Conservation (phyloP, 2,888 invertebrate genomes). For the Adineta ricciae region DNA sequence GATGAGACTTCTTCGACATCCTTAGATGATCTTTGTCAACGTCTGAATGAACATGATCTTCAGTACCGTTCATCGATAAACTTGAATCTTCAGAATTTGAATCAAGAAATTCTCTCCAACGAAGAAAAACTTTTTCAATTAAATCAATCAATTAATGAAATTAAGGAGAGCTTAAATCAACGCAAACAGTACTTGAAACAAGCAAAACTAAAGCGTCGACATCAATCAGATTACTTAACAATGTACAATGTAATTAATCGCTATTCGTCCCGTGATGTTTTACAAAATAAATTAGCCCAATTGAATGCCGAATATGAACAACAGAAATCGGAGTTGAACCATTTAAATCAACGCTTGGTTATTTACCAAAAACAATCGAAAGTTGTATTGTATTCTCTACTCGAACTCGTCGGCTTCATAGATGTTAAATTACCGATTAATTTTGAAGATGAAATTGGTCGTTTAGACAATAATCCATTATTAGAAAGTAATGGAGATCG, state of each 20-base stretch:
- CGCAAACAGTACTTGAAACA: neutral
- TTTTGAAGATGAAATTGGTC: constrained; percentile 18
- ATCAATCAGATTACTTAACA: neutral
- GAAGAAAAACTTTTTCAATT: neutral
- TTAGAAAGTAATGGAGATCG: neutral
- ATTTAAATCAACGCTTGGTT: neutral
- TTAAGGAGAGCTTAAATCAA: neutral
- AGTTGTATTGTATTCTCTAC: constrained; percentile 11
- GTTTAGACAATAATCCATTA: constrained; percentile 11
- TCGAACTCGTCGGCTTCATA: constrained; percentile 14
- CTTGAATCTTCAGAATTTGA: neutral
- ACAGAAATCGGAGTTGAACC: neutral
- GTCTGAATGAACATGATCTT: neutral
- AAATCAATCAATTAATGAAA: neutral
- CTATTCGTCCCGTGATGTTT: neutral
- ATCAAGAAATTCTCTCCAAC: neutral
- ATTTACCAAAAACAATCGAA: constrained; percentile 16
- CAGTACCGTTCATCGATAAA: neutral
- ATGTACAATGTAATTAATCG: neutral
- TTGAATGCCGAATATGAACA: neutral
- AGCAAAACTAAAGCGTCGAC: constrained; percentile 17
- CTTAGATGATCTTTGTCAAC: neutral
- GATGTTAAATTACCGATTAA: constrained; percentile 22
- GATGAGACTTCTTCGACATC: neutral
- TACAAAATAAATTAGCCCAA: neutral